Conservation (phyloP, 64 coral and sea anemone genomes). For the Astreopora myriophthalma region DNA sequence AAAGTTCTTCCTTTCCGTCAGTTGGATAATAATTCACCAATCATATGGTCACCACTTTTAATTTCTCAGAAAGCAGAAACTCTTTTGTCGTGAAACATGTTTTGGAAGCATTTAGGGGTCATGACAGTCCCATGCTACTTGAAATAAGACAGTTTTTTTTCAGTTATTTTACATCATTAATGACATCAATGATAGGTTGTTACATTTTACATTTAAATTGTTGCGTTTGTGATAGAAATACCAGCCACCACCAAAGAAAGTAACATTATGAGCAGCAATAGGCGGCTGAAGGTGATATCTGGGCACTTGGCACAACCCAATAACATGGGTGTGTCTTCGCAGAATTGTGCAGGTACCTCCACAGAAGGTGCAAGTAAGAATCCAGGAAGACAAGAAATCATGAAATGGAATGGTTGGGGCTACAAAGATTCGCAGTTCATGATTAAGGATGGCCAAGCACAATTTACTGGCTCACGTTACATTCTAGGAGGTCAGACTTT, state of each 20-base stretch:
- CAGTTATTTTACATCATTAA: too few species aligned
- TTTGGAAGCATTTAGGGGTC: too few species aligned
- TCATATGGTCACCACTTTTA: too few species aligned
- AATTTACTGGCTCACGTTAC: slow-evolving; percentile 83
- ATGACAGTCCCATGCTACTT: too few species aligned
- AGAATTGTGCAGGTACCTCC: slow-evolving; percentile 55
- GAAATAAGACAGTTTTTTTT: too few species aligned
- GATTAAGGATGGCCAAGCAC: slow-evolving; percentile 60
- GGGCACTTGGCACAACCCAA: slow-evolving; percentile 14
- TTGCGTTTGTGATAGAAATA: background rate
- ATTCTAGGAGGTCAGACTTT: slow-evolving; percentile 87
- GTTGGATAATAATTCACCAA: too few species aligned
- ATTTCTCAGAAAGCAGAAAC: too few species aligned
- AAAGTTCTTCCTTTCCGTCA: too few species aligned
- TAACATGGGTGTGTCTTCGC: background rate
- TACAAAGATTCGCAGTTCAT: slow-evolving; percentile 88
- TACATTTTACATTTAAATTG: too few species aligned
- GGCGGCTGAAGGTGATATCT: slow-evolving; percentile 44
- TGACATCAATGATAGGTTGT: too few species aligned
- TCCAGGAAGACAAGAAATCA: slow-evolving; percentile 70
- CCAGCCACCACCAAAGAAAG: background rate
- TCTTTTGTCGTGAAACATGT: too few species aligned
- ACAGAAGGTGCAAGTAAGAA: slow-evolving; percentile 25
- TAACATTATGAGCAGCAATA: slow-evolving; percentile 51
- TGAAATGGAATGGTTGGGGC: slow-evolving; percentile 99